A percentile compares a stretch with the other conserved stretches of the same genome.
Evolutionary conservation across 2,797 vertebrate genomes (phyloP).

Genomic region (Falco berigora): DNA sequence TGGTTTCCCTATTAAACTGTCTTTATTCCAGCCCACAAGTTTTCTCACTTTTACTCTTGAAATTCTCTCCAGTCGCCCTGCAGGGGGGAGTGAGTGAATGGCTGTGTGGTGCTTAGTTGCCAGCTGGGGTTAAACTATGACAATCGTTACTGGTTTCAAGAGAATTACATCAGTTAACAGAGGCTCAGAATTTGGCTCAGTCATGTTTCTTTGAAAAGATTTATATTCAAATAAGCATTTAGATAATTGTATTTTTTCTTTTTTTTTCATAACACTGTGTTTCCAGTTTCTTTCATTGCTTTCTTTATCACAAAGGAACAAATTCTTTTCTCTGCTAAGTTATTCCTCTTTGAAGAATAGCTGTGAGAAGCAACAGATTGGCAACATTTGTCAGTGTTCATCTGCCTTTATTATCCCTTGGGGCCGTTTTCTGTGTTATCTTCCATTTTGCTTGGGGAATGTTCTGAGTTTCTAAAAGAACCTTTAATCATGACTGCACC

Average conservation of each 20-base stretch:
- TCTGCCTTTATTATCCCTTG: conserved; percentile 29
- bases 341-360: conserved; percentile 4
- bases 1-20: background rate
- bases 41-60: background rate
- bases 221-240: background rate
- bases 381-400: background rate
- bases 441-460: background rate
- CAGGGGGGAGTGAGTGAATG: accelerated
- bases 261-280: background rate
- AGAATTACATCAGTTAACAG: background rate
- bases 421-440: background rate
- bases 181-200: background rate
- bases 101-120: background rate
- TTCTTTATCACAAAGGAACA: background rate
- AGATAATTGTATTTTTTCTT: background rate
- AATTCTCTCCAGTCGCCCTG: background rate
- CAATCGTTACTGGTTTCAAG: background rate
- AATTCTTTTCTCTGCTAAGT: background rate
- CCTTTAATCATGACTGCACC: background rate
- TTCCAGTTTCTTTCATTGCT: background rate
- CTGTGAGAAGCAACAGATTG: conserved; percentile 9
- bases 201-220: background rate
- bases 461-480: background rate
- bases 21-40: background rate
- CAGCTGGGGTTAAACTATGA: background rate